Evolutionary conservation across 53 echinoderm and acorn worm species (phyloP), one percentile per base, ranked within the genome.

Genomic region (Mesocentrotus franciscanus): DNA sequence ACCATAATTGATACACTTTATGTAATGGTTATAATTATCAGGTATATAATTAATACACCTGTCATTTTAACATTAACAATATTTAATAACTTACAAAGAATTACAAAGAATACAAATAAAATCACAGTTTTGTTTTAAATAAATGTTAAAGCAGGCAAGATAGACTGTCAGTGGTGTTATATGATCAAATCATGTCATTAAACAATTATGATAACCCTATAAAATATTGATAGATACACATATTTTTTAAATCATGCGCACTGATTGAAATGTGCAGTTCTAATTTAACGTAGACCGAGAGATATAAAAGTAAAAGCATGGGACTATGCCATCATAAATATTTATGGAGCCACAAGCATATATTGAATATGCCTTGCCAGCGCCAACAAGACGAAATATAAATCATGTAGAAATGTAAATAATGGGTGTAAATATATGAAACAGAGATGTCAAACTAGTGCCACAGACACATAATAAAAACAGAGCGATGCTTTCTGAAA

Each of bases 391-490:
- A 85, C 13, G 10, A 60, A 61, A 90, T 90, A 90, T 90, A 90
- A 90, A 90, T 66, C 92, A 92, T 18, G 66, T 92, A 39, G 66
- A 34, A 39, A 92, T 92, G 92, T 90, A 66, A 66, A 92, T 92
- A 92, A 92, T 90, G 90, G 17, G 61, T 62, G 92, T 30, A 35
- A 70, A 64, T 33, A 35, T 92, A 64, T 33, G 70, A 70, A 15
- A 92, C 61, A 92, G 33, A 92, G 66, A 92, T 39, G 62, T 64
- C 70, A 22, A 60, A 66, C 91, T 68, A 92, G 92, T 92, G 92
- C 92, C 60, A 66, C 92, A 92, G 39, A 59, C 90, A 90, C n/a
- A 56, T 57, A 58, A 87, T 78, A 32, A 78, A 78, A 78, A 81
- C 42, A 81, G 81, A 81, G 81, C 81, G 12, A 81, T 81, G 81